Evolutionary conservation across 2,113 vertebrate species (phyloP).

Genomic region (Mirounga angustirostris): DNA sequence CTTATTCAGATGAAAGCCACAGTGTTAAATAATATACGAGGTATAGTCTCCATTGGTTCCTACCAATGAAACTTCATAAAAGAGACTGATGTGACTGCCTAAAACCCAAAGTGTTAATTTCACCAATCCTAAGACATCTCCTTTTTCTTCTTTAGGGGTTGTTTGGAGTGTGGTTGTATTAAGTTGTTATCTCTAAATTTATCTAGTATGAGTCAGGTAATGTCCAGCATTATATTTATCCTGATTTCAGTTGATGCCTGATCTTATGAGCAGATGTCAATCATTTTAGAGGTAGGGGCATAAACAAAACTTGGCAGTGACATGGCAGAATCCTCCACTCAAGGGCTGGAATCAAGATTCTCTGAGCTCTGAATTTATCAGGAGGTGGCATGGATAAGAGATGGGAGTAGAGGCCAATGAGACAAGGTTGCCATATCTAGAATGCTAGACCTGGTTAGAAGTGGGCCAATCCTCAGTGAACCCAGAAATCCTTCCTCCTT

Average conservation of each 20-base stretch:
- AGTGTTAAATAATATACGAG: slow-evolving; percentile 76
- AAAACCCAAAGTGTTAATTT: slow-evolving; percentile 74
- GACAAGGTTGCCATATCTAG: not conserved
- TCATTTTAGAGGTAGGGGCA: not conserved
- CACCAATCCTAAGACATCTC: slow-evolving; percentile 39
- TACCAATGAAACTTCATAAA: slow-evolving; percentile 81
- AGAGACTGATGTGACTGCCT: slow-evolving; percentile 66
- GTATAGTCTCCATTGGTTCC: slow-evolving; percentile 74
- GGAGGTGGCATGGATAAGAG: not conserved
- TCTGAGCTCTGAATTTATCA: not conserved
- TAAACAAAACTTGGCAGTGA: not conserved
- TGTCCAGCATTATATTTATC: not conserved
- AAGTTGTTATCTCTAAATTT: slow-evolving; percentile 66
- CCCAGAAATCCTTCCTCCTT: not conserved
- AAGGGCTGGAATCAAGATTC: not conserved
- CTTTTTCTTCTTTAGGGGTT: slow-evolving; percentile 61
- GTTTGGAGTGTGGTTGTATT: slow-evolving; percentile 26
- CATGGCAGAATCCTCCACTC: not conserved
- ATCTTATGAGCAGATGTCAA: not conserved
- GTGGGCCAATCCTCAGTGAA: not conserved
- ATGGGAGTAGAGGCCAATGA: not conserved
- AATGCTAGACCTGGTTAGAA: not conserved
- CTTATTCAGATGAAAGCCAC: slow-evolving; percentile 68
- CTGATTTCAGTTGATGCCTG: not conserved
- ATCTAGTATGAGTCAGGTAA: slow-evolving; percentile 45